Evolutionary conservation across 2,797 vertebrate species (phyloP).

Genomic region (Telmatherina bonti): DNA sequence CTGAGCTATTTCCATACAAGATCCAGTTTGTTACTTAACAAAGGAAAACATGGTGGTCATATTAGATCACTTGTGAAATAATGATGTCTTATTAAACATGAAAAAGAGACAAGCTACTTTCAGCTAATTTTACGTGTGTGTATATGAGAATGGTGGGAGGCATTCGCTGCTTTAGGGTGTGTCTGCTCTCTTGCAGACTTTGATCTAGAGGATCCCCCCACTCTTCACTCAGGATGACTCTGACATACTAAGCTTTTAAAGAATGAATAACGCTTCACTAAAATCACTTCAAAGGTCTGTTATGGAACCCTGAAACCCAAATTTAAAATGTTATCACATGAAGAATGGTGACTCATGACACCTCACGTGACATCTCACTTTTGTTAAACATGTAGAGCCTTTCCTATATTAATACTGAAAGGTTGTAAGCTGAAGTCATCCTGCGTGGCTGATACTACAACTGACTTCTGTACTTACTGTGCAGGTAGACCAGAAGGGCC

Average conservation of each 20-base stretch:
- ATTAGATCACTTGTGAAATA: not conserved
- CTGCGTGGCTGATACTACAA: constrained; percentile 56
- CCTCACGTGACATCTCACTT: constrained; percentile 44
- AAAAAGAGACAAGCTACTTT: constrained; percentile 21
- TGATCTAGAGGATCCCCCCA: constrained; percentile 36
- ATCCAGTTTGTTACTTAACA: not conserved
- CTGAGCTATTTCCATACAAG: too few relatives aligned
- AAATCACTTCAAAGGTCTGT: constrained; percentile 36
- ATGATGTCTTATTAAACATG: not conserved
- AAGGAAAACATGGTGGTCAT: not conserved
- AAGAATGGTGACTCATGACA: constrained; percentile 29
- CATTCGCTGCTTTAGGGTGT: constrained; percentile 31
- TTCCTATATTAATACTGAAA: constrained; percentile 67
- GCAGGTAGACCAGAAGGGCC: constrained; percentile 34
- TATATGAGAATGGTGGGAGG: not conserved
- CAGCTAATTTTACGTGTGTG: not conserved
- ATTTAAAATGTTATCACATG: constrained; percentile 18
- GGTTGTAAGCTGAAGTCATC: constrained; percentile 43
- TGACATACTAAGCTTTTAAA: constrained; percentile 30
- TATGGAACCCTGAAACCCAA: constrained; percentile 18
- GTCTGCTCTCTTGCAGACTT: constrained; percentile 41
- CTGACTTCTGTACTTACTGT: constrained; percentile 62
- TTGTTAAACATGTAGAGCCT: constrained; percentile 34
- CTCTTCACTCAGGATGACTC: constrained; percentile 28
- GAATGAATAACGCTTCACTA: constrained; percentile 24